Conservation (phyloP, 2,888 invertebrate genomes). For the Schizaphis graminum region DNA sequence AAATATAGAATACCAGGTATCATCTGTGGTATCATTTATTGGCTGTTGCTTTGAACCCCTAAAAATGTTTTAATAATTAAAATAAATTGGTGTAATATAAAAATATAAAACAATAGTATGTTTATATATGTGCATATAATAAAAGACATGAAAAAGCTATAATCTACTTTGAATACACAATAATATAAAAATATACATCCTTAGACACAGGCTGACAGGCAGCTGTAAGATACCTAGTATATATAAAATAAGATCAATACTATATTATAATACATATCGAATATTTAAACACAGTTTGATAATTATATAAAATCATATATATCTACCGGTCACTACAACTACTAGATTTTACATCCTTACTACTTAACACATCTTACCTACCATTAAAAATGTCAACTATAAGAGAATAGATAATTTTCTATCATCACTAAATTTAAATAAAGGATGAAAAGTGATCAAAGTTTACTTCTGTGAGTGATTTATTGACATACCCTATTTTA, state of each 20-base stretch:
- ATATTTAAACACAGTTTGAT: too few species aligned
- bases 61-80: conserved; percentile 68
- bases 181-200: neutral
- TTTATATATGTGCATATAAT: neutral
- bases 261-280: neutral
- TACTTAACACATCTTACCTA: too few species aligned
- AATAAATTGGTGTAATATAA: neutral
- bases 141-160: neutral
- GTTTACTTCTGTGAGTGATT: too few species aligned
- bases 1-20: conserved; percentile 97
- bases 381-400: too few species aligned
- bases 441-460: too few species aligned
- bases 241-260: neutral
- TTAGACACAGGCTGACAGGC: neutral
- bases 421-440: too few species aligned
- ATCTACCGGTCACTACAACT: too few species aligned
- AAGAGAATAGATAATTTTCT: too few species aligned
- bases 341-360: too few species aligned
- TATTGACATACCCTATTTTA: too few species aligned
- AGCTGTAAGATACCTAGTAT: neutral
- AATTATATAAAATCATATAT: too few species aligned
- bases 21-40: conserved; percentile 79
- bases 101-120: neutral
- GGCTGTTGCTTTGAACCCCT: conserved; percentile 69
- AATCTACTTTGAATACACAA: neutral